phyloP scores from a whole-genome alignment of 2,888 invertebrate genomes.

The Lasiommata megera region DNA sequence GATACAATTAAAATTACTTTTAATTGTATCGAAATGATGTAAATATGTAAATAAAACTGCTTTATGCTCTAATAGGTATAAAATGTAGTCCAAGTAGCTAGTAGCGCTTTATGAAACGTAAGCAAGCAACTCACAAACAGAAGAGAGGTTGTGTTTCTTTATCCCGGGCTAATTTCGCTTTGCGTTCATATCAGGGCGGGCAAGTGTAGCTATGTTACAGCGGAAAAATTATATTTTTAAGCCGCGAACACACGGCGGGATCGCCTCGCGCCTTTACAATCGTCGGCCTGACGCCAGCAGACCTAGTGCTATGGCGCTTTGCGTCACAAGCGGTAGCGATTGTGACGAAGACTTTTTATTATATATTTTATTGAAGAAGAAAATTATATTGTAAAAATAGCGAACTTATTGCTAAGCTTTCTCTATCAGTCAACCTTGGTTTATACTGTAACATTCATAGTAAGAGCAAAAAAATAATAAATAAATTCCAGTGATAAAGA shows the following conservation, averaged over 20 bases:
- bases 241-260: constrained; percentile 41
- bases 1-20: too few species aligned
- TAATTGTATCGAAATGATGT: too few species aligned
- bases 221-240: constrained; percentile 39
- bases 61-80: neutral
- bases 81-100: neutral
- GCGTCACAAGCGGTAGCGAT: constrained; percentile 31
- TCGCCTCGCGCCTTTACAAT: constrained; percentile 62
- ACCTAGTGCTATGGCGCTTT: constrained; percentile 37
- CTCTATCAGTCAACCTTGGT: too few species aligned
- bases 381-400: too few species aligned
- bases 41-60: neutral
- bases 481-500: too few species aligned
- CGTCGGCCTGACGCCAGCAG: constrained; percentile 61
- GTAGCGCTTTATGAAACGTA: neutral
- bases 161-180: constrained; percentile 6
- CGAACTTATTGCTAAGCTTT: too few species aligned
- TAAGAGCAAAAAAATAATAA: too few species aligned
- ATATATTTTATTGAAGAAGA: too few species aligned
- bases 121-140: constrained; percentile 10
- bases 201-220: neutral
- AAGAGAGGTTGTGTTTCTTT: constrained; percentile 10
- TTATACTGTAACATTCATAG: too few species aligned
- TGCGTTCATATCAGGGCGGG: neutral
- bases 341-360: too few species aligned